Conservation (phyloP, 2,888 invertebrate species). For the Troides oblongomaculatus region DNA sequence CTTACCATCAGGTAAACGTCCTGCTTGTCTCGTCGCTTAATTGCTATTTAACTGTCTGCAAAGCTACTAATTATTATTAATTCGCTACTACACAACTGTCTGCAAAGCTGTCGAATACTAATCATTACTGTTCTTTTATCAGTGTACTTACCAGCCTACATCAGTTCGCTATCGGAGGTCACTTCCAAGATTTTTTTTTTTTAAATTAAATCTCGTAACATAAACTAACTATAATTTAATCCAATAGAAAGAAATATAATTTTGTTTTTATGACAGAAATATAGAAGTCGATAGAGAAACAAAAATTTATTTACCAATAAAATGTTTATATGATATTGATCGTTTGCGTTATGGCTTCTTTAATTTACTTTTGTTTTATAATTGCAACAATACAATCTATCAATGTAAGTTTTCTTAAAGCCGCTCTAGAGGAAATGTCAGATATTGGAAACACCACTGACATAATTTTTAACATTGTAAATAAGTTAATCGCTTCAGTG, state of each 20-base stretch:
- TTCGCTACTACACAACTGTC: too few relatives aligned
- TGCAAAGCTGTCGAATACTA: too few relatives aligned
- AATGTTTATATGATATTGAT: constrained; percentile 1
- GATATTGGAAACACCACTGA: neutral
- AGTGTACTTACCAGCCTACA: too few relatives aligned
- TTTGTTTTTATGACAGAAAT: neutral
- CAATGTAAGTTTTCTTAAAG: neutral
- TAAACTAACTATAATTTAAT: neutral
- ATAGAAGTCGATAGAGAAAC: neutral
- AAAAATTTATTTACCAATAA: neutral
- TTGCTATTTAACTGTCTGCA: too few relatives aligned
- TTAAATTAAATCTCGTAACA: neutral
- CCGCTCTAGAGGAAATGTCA: neutral
- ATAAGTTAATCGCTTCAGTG: constrained; percentile 10
- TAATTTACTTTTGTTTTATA: constrained; percentile 3
- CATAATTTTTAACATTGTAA: constrained; percentile 13
- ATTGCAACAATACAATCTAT: constrained; percentile 1
- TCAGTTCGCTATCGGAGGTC: too few relatives aligned
- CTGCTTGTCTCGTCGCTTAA: too few relatives aligned
- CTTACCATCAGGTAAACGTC: too few relatives aligned
- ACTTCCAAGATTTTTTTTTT: too few relatives aligned
- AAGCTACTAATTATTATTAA: too few relatives aligned
- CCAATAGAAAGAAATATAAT: neutral
- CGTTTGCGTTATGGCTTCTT: constrained; percentile 3
- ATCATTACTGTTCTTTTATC: too few relatives aligned